These are phyloP conservation scores for Asarcornis scutulata DNA, from an alignment of 2,113 vertebrate species.

Conservation along the genomic window DNA sequence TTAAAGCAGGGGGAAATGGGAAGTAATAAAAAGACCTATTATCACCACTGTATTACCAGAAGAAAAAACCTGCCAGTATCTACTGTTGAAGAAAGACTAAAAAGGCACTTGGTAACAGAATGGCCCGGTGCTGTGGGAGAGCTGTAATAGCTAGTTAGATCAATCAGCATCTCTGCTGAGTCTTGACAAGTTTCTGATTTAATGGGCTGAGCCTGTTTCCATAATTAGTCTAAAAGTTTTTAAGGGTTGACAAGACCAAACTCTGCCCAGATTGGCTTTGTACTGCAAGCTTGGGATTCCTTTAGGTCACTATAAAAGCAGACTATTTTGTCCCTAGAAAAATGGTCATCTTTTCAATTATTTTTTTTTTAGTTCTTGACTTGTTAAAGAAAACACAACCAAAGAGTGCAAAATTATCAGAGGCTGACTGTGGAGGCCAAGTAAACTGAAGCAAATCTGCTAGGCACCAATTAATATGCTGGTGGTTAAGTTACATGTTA, in stretches of 20 bases:
- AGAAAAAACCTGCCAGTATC: neutral
- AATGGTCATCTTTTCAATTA: neutral
- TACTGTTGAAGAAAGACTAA: neutral
- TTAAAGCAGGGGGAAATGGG: neutral
- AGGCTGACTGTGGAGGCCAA: neutral
- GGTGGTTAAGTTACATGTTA: neutral
- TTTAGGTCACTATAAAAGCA: neutral
- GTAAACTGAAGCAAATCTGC: neutral
- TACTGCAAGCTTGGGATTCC: neutral
- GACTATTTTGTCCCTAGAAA: neutral
- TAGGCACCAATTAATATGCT: neutral
- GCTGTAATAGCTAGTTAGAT: constrained; percentile 8
- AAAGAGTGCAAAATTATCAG: neutral
- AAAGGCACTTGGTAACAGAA: neutral
- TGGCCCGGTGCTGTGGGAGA: neutral
- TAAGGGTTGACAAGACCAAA: neutral
- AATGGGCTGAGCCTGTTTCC: neutral
- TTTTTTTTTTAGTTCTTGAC: neutral
- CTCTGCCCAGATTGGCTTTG: neutral
- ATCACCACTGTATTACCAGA: neutral
- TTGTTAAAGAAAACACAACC: neutral
- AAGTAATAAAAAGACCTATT: neutral
- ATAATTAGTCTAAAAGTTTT: neutral
- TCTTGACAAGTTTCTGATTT: constrained; percentile 26
- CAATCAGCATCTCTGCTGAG: neutral